Percentiles rank a stretch among this genome's conserved stretches.
phyloP scores from a whole-genome alignment of 1,140 invertebrate species.

The Drosophila pectinifera region DNA sequence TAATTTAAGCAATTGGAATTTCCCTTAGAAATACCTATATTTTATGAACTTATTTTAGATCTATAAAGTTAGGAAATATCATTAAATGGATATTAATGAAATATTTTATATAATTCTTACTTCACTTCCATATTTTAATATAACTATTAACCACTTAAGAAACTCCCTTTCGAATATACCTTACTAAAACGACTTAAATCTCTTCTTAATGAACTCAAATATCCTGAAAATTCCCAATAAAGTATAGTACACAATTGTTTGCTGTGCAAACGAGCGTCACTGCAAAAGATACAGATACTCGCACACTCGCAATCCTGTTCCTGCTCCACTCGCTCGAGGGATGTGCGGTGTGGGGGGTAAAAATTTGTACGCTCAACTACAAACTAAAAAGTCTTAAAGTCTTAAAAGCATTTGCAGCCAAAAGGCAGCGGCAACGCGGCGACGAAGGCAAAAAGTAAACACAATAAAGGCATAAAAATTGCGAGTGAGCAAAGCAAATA shows the following conservation, averaged over 20 bases:
- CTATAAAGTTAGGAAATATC: no score
- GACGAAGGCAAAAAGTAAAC: conserved; percentile 77
- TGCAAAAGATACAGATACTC: conserved; percentile 49
- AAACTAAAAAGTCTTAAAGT: conserved; percentile 83
- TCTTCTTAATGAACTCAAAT: no score
- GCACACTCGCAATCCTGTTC: conserved; percentile 65
- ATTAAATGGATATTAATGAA: no score
- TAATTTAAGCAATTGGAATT: no score
- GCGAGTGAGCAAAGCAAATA: conserved; percentile 82
- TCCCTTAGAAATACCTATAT: no score
- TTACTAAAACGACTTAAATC: no score
- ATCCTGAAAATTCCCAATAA: no score
- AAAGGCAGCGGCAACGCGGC: conserved; percentile 22
- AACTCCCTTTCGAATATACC: background rate
- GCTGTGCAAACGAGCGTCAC: conserved; percentile 2
- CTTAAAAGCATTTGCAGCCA: conserved; percentile 84
- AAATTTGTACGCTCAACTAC: conserved; percentile 83
- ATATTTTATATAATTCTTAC: no score
- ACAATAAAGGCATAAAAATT: conserved; percentile 84
- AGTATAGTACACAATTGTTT: background rate
- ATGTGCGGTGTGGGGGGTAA: conserved; percentile 24
- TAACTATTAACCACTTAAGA: background rate
- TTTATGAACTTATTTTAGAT: no score
- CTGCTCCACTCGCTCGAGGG: conserved; percentile 11
- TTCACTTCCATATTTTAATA: no score